Evolutionary conservation across 1,140 invertebrate species (phyloP), one percentile per base, ranked within the genome.

Genomic region (Drosophila truncata): DNA sequence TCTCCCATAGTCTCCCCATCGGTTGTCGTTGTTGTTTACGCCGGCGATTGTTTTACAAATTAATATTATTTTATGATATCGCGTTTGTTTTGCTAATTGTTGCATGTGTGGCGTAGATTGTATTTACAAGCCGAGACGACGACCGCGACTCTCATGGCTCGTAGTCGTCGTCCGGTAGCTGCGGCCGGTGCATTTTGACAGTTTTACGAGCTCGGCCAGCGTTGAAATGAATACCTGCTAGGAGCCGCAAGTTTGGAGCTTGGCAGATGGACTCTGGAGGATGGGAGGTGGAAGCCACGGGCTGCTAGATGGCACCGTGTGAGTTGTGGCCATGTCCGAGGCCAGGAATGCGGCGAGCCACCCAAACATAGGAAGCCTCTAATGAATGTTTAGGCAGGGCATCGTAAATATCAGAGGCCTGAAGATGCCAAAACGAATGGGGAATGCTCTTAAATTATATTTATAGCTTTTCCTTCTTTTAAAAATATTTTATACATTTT

Each of bases 11-110:
- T 23, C 52, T 23, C 33, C 50, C 52, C 52, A 55, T 81, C 52
- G 72, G 60, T 73, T 85, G 84, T 77, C 82, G 79, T 77, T 87
- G 78, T 80, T 82, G 78, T 84, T 88, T 91, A 88, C 76, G 81
- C 83, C 54, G 71, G 75, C 78, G 81, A 80, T 91, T 91, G 81
- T 90, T 91, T 91, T 91, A 91, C 88, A 91, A 91, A 86, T 91
- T 90, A 86, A 91, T 91, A 91, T 91, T 83, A 91, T 91, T 91
- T 91, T 90, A 91, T 90, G 90, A 85, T 85, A 82, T 91, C 79
- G 85, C 90, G 90, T 91, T 91, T 91, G 82, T 90, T 91, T 91
- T 86, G 90, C 84, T 91, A 91, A 91, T 91, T 91, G 90, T 91
- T 86, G 90, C 90, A 91, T 91, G 90, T 91, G 90, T 91, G 90